Base-by-base conservation (phyloP, 2,113 vertebrate species). In the Platysteira castanea region DNA sequence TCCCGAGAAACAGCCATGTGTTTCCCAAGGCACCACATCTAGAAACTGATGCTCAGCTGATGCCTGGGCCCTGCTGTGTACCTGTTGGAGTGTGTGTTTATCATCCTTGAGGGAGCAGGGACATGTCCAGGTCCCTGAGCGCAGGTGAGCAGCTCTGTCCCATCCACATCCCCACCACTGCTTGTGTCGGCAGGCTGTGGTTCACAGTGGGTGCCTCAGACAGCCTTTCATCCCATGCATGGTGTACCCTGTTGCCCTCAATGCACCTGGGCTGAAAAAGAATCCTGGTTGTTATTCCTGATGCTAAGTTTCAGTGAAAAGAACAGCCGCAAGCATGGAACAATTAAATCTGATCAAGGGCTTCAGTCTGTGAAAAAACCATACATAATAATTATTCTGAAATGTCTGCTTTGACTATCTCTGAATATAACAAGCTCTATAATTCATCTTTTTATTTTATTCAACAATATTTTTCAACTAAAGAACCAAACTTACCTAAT, bases 181-280 rank as follows among this genome's bases (percentile, higher is more conserved):
- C 27, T 16, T 14, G 7, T 70, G 56, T 53, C 0, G 0, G 30
- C 9, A 9, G 7, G 4, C 54, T 49, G 59, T 0, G 0, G 13
- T 2, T 68, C 16, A 37, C 21, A 18, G 69, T 1, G 1, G 21
- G 33, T 2, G 4, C 59, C 49, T 86, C 1, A 6, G 71, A 37
- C 17, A 13, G 67, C 15, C 15, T 73, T 52, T 60, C 16, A 3
- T 52, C 35, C 49, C 2, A 0, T 3, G 6, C 3, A 1, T 27
- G 2, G 46, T 11, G 20, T 26, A 35, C 28, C 19, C 61, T 15
- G 5, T 6, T 73, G 82, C 33, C 63, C 50, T 64, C 61, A 53
- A 7, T 12, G 39, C 26, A 30, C 50, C 27, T 6, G 26, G 44
- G 10, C 53, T 60, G 69, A 35, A 69, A 87, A 56, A 31, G 21